Evolutionary conservation across 2,888 invertebrate species (phyloP), one percentile per base, ranked within the genome.

Genomic region (Drosophila mulleri): DNA sequence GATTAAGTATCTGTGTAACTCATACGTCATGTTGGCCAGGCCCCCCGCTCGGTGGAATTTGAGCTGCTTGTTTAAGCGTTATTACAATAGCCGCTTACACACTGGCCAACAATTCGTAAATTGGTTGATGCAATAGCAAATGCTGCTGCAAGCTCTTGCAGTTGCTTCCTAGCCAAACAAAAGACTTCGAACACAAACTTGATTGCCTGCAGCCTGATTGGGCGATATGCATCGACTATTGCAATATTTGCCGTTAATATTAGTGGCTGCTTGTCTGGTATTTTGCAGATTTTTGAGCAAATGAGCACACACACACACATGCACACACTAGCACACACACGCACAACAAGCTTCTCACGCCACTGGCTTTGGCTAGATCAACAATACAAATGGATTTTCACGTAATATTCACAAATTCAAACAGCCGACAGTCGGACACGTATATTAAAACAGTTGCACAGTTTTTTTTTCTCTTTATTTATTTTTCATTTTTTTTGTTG

Each of bases 161-260:
- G 47, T 52, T 65, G 48, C 48, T 70, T 70, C 52, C 63, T 74
- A 52, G 44, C 67, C 54, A 80, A 88, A 83, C 89, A 73, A 83
- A 86, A 86, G 83, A 86, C 89, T 85, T 71, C 41, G 58, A 69
- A 59, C 80, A 85, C 88, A 68, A 82, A 80, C 88, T 88, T 41
- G 67, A 64, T 60, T 68, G 61, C 54, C 45, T 64, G 44, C 44
- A 23, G 45, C 58, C 45, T 26, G 44, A 18, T 47, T 57, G 39
- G 23, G 16, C 42, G 53, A 45, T 58, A 58, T 50, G 71, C 71
- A 67, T 71, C 62, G 35, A 42, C 62, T 47, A 45, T 54, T 65
- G 76, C 64, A 80, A 62, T 67, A 53, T 79, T 75, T 79, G 75
- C 64, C 56, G 52, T 67, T 79, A 72, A 67, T 62, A 50, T 75